Evolutionary conservation across 92 coral and sea anemone species (phyloP).

Genomic region (Desmophyllum pertusum): DNA sequence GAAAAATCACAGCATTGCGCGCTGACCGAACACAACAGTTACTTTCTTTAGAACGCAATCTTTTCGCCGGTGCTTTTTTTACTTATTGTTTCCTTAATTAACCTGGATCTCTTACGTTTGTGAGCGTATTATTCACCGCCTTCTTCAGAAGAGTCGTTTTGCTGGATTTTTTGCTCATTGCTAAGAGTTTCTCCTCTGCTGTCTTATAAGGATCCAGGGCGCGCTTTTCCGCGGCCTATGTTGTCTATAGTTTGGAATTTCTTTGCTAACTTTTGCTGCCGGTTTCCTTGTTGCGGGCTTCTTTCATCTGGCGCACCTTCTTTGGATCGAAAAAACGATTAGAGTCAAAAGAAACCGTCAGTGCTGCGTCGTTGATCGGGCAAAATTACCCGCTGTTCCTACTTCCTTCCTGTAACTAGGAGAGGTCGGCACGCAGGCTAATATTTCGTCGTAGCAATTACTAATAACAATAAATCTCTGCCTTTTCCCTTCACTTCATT

Average conservation of each 20-base stretch:
- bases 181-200: too few species aligned
- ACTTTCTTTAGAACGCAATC: neutral
- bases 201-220: neutral
- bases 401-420: too few species aligned
- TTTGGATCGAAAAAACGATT: neutral
- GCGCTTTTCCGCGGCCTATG: neutral
- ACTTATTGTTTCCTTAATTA: neutral
- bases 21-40: neutral
- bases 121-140: neutral
- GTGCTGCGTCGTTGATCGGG: neutral
- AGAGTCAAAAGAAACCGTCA: neutral
- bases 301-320: neutral
- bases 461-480: too few species aligned
- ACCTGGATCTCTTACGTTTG: too few species aligned
- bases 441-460: too few species aligned
- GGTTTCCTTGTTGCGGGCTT: neutral
- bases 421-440: too few species aligned
- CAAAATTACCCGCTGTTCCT: neutral
- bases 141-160: too few species aligned
- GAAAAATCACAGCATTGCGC: too few species aligned
- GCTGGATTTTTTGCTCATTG: too few species aligned
- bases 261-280: neutral
- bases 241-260: too few species aligned
- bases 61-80: neutral
- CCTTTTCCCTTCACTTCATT: too few species aligned